A percentile compares a stretch with the other conserved stretches of the same genome.
phyloP scores from a whole-genome alignment of 2,797 vertebrate species.

The Diplodus sargus region DNA sequence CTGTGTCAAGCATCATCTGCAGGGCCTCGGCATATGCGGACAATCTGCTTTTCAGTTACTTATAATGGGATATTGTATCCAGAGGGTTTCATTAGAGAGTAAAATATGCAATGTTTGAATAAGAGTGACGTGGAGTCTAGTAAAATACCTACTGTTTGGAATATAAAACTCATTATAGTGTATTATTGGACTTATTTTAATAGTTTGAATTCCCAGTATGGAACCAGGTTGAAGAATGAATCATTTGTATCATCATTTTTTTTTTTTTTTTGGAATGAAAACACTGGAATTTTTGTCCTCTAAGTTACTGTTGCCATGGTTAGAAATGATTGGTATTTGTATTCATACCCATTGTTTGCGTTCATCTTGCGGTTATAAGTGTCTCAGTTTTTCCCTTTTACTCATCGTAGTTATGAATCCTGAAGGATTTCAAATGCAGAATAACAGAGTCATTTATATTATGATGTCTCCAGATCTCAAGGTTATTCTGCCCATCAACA shows the following conservation, averaged over 20 bases:
- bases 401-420: background rate
- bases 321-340: conserved; percentile 13
- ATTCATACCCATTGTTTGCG: conserved; percentile 8
- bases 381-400: conserved; percentile 11
- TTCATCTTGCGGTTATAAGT: background rate
- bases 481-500: conserved; percentile 17
- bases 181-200: conserved; percentile 28
- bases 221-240: conserved; percentile 28
- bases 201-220: conserved; percentile 11
- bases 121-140: conserved; percentile 20
- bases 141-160: conserved; percentile 33
- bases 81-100: conserved; percentile 20
- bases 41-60: conserved; percentile 32
- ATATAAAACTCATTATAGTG: conserved; percentile 31
- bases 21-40: conserved; percentile 21
- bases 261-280: conserved; percentile 10
- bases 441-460: background rate
- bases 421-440: conserved; percentile 12
- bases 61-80: conserved; percentile 18
- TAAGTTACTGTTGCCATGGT: conserved; percentile 40
- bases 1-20: conserved; percentile 36
- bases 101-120: conserved; percentile 27
- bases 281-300: conserved; percentile 10
- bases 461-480: conserved; percentile 20
- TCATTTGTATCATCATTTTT: conserved; percentile 12